Evolutionary conservation across 2,797 vertebrate genomes (phyloP), one percentile per base, ranked within the genome.

Genomic region (Lagorchestes hirsutus): DNA sequence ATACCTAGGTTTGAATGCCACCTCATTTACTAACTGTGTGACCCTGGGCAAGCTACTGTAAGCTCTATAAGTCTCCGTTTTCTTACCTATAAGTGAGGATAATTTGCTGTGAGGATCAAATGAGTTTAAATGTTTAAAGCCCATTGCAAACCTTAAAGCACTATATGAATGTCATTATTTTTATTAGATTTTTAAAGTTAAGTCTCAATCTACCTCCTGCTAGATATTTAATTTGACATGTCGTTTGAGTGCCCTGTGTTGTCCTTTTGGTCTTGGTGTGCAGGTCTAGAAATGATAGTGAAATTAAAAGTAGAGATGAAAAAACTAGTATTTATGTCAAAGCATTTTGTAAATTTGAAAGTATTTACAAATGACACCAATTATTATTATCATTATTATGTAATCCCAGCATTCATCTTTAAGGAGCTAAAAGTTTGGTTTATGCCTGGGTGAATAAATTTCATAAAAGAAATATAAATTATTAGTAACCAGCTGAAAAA

Each of bases 101-200:
- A 67, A 67, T 67, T 16, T 67, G 34, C 34, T 67, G 14, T n/a
- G 34, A n/a, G 34, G 34, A n/a, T 67, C 62, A n/a, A n/a, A n/a
- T n/a, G 34, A 67, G 5, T 67, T 67, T 67, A 67, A 67, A 67
- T n/a, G 5, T 67, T 62, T 62, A 34, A 62, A 62, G 31, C 59
- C 59, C 31, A 34, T 34, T 34, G 31, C 12, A 34, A 14, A 34
- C 31, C 12, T 62, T 67, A 67, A n/a, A 67, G 34, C 34, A 67
- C 59, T n/a, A 67, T 67, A n/a, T n/a, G 8, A 67, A 67, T 67
- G 10, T 59, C 11, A 67, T 67, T 8, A 67, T 67, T n/a, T 18
- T 16, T 67, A 67, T 16, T 67, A n/a, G 34, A 67, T 67, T n/a
- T 67, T 28, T 59, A n/a, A 90, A 92, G 93, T 92, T 92, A 90